phyloP scores from a whole-genome alignment of 2,113 vertebrate genomes.

The Pterocles orientalis region DNA sequence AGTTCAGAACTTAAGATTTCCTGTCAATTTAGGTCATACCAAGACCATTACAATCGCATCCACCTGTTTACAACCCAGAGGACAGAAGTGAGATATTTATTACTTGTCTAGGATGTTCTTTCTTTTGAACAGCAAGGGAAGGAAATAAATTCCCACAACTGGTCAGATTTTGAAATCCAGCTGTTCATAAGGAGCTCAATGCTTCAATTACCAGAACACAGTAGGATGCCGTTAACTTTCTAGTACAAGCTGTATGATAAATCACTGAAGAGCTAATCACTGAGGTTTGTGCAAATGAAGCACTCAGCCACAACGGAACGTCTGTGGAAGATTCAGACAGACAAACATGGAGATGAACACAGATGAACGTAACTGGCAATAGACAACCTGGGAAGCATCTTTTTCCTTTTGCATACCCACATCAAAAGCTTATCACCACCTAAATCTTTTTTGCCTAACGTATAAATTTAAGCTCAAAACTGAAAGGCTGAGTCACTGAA shows the following conservation, averaged over 20 bases:
- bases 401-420: neutral
- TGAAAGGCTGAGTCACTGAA: neutral
- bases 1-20: neutral
- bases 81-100: neutral
- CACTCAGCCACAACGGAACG: neutral
- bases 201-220: neutral
- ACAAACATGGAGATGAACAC: neutral
- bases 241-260: neutral
- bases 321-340: neutral
- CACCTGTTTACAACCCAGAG: neutral
- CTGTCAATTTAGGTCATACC: neutral
- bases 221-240: neutral
- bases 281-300: neutral
- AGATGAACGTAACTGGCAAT: neutral
- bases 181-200: neutral
- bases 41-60: rapidly evolving
- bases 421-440: neutral
- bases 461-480: neutral
- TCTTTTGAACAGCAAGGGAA: neutral
- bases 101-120: neutral
- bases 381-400: neutral
- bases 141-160: neutral
- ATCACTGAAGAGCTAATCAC: neutral
- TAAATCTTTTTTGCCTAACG: neutral
- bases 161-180: neutral